These are phyloP conservation scores for Diachrysia chrysitis DNA, from an alignment of 2,888 invertebrate genomes.

Conservation along the genomic window DNA sequence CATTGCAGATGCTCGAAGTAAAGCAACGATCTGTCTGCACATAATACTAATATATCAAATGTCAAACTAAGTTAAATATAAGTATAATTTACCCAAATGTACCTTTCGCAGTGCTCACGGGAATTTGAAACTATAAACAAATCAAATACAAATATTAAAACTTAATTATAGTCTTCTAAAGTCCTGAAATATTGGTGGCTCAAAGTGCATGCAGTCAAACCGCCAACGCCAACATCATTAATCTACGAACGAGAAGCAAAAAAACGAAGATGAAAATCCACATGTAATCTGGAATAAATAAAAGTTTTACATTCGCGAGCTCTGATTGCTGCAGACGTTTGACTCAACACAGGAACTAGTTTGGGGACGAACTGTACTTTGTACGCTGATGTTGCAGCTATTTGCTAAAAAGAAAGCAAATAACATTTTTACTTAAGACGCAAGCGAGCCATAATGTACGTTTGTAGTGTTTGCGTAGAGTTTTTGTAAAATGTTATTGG, in stretches of 20 bases:
- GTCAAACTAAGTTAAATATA: not conserved
- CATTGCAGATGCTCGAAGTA: not conserved
- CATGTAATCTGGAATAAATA: constrained; percentile 42
- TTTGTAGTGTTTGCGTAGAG: not conserved
- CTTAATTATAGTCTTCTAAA: not conserved
- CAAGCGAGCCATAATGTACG: not conserved
- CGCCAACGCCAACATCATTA: constrained; percentile 13
- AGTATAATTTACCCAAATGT: not conserved
- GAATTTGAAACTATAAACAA: not conserved
- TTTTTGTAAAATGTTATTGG: not conserved
- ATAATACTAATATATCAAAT: not conserved
- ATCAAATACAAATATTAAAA: not conserved
- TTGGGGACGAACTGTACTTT: not conserved
- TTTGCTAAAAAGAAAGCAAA: not conserved
- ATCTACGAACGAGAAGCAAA: constrained; percentile 7
- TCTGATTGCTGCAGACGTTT: constrained; percentile 34
- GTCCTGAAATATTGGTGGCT: not conserved
- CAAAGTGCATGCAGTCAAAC: constrained; percentile 15
- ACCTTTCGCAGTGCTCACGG: not conserved
- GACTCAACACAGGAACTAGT: constrained; percentile 12
- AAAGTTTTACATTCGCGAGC: constrained; percentile 32
- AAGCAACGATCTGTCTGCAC: not conserved
- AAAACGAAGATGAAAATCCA: constrained; percentile 19
- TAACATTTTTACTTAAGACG: constrained; percentile 1
- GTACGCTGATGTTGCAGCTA: not conserved